Evolutionary conservation across 2,113 vertebrate species (phyloP).

Genomic region (Pangasianodon gigas): DNA sequence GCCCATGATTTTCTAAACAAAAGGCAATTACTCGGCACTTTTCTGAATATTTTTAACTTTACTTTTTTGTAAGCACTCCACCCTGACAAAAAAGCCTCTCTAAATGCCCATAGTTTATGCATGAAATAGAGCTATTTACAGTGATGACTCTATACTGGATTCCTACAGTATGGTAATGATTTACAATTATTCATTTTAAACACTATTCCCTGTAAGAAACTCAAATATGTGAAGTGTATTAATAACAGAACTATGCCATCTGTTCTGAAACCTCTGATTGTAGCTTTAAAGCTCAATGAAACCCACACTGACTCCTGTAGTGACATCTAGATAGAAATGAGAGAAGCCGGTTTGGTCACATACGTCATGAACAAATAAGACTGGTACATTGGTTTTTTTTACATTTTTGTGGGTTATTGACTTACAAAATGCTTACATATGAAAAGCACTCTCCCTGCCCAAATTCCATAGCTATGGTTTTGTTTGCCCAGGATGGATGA

Average conservation of each 20-base stretch:
- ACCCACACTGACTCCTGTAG: neutral
- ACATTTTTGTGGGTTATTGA: neutral
- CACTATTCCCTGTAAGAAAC: neutral
- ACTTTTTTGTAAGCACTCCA: neutral
- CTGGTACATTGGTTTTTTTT: neutral
- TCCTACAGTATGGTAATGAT: neutral
- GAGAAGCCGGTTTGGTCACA: constrained; percentile 19
- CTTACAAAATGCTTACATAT: neutral
- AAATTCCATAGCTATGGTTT: neutral
- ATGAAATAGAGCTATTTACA: neutral
- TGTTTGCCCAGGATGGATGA: neutral
- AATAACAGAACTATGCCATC: neutral
- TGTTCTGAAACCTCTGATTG: neutral
- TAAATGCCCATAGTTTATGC: neutral
- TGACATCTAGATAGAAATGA: neutral
- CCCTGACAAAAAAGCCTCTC: no score
- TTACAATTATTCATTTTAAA: neutral
- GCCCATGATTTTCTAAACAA: neutral
- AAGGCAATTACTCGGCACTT: neutral
- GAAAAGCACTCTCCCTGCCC: neutral
- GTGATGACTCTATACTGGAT: neutral
- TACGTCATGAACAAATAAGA: neutral
- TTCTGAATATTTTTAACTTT: neutral
- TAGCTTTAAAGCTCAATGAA: neutral
- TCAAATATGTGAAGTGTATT: neutral